These are phyloP conservation scores for Danio tinwini DNA, from an alignment of 2,797 vertebrate species.

Conservation along the genomic window DNA sequence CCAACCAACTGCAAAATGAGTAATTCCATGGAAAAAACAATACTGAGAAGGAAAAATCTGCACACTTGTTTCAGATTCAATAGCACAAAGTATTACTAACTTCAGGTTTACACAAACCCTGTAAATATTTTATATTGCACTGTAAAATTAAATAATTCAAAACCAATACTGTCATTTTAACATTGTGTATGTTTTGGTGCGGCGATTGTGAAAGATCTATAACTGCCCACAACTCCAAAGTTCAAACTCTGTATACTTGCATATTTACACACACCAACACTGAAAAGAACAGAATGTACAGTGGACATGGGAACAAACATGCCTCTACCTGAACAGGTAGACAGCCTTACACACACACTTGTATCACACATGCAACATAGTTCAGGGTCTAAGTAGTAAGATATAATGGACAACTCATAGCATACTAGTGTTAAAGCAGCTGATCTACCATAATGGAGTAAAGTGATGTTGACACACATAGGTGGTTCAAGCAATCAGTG, in stretches of 20 bases:
- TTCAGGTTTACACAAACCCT: neutral
- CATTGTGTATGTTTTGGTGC: constrained; percentile 21
- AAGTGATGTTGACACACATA: neutral
- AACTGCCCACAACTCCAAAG: constrained; percentile 61
- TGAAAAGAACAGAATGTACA: constrained; percentile 66
- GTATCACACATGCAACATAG: neutral
- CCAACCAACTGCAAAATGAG: neutral
- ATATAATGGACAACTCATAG: neutral
- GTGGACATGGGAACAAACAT: constrained; percentile 44
- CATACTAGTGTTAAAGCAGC: neutral
- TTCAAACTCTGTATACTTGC: constrained; percentile 51
- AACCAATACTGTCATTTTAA: no score
- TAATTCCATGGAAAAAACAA: neutral
- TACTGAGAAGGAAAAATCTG: neutral
- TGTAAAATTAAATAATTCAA: neutral
- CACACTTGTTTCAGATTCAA: neutral
- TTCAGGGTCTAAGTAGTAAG: neutral
- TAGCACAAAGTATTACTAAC: neutral
- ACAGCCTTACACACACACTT: constrained; percentile 1
- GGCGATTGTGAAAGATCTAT: constrained; percentile 26
- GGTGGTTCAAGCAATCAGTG: neutral
- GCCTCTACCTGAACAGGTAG: constrained; percentile 30
- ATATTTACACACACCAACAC: constrained; percentile 63
- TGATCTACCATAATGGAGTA: neutral
- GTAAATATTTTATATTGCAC: neutral